Percentiles rank a stretch among this genome's conserved stretches.
These are phyloP conservation scores for Gnathonemus longibarbis DNA, from an alignment of 2,113 vertebrate genomes.

Conservation along the genomic window DNA sequence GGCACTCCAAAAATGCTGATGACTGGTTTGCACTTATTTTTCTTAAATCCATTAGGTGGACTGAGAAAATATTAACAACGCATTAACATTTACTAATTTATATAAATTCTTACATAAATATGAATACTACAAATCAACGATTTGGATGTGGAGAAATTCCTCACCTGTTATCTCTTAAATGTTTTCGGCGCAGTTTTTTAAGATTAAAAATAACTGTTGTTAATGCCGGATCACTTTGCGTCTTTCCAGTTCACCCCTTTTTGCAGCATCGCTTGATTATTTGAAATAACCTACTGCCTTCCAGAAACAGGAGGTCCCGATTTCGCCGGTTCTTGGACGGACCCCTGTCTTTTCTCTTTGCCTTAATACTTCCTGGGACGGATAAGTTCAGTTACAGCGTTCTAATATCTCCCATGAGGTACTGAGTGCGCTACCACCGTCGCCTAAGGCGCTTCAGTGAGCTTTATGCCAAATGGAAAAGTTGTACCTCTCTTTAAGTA, in stretches of 20 bases:
- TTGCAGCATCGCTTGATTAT: neutral
- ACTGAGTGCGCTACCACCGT: neutral
- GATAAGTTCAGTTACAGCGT: neutral
- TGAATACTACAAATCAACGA: neutral
- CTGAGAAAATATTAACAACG: neutral
- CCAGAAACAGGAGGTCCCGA: neutral
- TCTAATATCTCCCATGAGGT: neutral
- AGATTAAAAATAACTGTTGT: neutral
- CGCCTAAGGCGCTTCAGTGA: neutral
- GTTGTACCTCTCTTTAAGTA: neutral
- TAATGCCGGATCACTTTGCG: neutral
- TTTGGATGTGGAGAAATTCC: neutral
- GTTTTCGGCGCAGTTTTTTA: neutral
- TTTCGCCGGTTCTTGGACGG: neutral
- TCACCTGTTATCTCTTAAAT: neutral
- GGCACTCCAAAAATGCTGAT: neutral
- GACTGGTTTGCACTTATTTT: neutral
- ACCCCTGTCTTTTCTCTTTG: neutral
- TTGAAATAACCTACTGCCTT: neutral
- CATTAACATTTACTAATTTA: neutral
- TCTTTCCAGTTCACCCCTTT: neutral
- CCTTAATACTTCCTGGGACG: neutral
- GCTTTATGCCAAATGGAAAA: neutral
- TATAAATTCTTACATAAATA: neutral
- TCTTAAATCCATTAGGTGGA: conserved; percentile 10